Evolutionary conservation across 2,888 invertebrate species (phyloP).

Genomic region (Tiliacea aurago): DNA sequence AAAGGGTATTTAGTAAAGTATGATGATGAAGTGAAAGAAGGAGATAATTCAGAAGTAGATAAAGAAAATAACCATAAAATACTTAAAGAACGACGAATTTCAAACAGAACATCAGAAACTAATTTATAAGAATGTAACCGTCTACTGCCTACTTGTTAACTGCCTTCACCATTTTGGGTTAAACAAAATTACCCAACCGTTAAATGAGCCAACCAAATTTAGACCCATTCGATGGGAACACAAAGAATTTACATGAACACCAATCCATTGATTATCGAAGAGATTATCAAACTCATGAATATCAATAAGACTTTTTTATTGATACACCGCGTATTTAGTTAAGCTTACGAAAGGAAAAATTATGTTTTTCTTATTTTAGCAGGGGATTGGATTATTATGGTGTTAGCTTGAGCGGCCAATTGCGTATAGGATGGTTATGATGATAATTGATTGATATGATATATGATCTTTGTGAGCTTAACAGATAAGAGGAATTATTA

Average conservation of each 20-base stretch:
- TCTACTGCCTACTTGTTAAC: slow-evolving; percentile 1
- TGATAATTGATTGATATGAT: background rate
- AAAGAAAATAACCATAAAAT: background rate
- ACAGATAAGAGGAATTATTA: background rate
- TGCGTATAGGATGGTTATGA: background rate
- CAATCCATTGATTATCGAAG: slow-evolving; percentile 36
- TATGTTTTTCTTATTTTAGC: background rate
- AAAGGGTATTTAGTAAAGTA: too few species aligned
- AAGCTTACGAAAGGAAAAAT: slow-evolving; percentile 16
- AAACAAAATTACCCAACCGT: slow-evolving; percentile 44
- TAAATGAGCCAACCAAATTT: slow-evolving; percentile 41
- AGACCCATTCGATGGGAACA: slow-evolving; percentile 35
- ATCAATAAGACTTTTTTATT: slow-evolving; percentile 39
- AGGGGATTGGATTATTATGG: slow-evolving; percentile 2
- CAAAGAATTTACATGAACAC: slow-evolving; percentile 49
- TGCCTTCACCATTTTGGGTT: slow-evolving; percentile 22
- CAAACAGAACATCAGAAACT: slow-evolving; percentile 6
- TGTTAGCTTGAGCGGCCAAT: background rate
- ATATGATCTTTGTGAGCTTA: background rate
- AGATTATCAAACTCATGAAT: slow-evolving; percentile 50
- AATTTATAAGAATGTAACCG: slow-evolving; percentile 15
- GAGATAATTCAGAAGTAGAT: background rate
- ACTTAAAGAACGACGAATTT: slow-evolving; percentile 8
- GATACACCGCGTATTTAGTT: slow-evolving; percentile 11
- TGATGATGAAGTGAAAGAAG: too few species aligned